phyloP scores from a whole-genome alignment of 2,113 vertebrate species.

The Tachysurus fulvidraco region DNA sequence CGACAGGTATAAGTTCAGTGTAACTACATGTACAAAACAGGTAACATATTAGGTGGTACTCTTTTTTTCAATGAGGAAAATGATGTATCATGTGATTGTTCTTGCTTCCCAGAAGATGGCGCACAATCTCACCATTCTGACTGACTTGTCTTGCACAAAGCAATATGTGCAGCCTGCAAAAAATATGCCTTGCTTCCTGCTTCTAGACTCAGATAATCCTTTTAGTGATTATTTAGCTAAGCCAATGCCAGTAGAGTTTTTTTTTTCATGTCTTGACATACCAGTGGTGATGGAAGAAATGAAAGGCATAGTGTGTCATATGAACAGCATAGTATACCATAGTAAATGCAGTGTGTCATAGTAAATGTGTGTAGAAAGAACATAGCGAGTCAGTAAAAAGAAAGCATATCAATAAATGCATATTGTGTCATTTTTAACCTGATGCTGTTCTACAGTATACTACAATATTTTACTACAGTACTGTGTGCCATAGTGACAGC shows the following conservation, averaged over 20 bases:
- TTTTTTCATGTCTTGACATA: background rate
- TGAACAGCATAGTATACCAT: background rate
- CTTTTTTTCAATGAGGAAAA: background rate
- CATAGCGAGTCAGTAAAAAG: background rate
- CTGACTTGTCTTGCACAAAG: background rate
- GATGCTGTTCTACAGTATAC: too few species aligned
- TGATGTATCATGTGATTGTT: background rate
- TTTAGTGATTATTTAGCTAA: background rate
- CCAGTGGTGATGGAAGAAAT: background rate
- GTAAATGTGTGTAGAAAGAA: background rate
- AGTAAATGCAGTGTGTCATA: background rate
- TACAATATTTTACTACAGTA: too few species aligned
- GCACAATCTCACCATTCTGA: background rate
- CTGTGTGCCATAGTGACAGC: background rate
- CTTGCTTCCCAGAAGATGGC: constrained; percentile 3
- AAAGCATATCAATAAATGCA: too few species aligned
- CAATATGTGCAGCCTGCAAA: background rate
- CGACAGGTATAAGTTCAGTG: background rate
- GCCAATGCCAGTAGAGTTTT: background rate
- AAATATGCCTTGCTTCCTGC: background rate
- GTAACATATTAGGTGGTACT: background rate
- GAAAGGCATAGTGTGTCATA: background rate
- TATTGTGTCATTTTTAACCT: too few species aligned
- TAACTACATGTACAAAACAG: background rate
- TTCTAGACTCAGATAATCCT: background rate